phyloP scores from a whole-genome alignment of 2,113 vertebrate genomes.

The Gnathonemus echidnorhynchus region DNA sequence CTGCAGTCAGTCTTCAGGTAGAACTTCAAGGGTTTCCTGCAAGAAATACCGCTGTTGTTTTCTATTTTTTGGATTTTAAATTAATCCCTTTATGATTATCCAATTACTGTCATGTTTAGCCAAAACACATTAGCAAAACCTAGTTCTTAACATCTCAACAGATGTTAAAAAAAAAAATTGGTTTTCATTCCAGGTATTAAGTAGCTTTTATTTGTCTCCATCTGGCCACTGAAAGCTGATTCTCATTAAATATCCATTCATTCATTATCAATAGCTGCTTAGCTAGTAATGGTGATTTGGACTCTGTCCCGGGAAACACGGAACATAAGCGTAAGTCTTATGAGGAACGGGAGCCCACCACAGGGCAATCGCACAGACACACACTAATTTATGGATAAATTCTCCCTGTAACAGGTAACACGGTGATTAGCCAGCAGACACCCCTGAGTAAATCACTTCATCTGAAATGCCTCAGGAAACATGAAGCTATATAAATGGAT shows the following conservation, averaged over 20 bases:
- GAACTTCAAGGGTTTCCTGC: neutral
- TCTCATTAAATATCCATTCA: constrained; percentile 3
- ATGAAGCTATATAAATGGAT: neutral
- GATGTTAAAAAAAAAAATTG: neutral
- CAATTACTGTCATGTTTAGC: neutral
- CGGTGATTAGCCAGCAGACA: neutral
- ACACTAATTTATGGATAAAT: neutral
- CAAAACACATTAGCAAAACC: neutral
- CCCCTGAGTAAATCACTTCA: neutral
- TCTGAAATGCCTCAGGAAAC: neutral
- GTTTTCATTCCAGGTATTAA: neutral
- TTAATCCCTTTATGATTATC: constrained; percentile 6
- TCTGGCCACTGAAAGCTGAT: neutral
- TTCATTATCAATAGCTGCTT: neutral
- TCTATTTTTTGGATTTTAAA: neutral
- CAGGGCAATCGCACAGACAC: neutral
- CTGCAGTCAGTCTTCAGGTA: neutral
- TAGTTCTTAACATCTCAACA: constrained; percentile 3
- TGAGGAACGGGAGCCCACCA: neutral
- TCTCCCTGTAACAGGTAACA: neutral
- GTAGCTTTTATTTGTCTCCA: neutral
- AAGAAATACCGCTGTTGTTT: neutral
- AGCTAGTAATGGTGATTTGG: neutral
- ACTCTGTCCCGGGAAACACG: neutral
- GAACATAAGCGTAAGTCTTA: neutral